These are phyloP conservation scores for Spodoptera littoralis DNA, from an alignment of 2,888 invertebrate species.

Conservation along the genomic window DNA sequence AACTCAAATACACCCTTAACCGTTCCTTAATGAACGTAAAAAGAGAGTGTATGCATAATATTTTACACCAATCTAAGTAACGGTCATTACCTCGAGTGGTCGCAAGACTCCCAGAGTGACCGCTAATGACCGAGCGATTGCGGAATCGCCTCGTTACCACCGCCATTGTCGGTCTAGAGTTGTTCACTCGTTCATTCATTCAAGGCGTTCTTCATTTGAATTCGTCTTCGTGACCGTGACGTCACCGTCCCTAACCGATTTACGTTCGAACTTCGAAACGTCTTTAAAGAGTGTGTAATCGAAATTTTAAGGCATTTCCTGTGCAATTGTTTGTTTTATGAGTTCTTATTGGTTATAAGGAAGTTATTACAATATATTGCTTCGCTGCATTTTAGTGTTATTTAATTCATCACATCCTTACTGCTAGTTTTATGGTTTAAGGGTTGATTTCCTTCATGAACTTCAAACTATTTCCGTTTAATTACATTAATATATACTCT, in stretches of 20 bases:
- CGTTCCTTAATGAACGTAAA: conserved; percentile 31
- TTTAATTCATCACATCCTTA: conserved; percentile 46
- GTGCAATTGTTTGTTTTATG: conserved; percentile 50
- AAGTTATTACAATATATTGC: conserved; percentile 51
- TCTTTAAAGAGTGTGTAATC: conserved; percentile 54
- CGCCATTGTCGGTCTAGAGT: conserved; percentile 69
- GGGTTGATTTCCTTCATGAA: conserved; percentile 11
- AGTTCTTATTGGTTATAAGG: conserved; percentile 47
- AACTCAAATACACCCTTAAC: conserved; percentile 11
- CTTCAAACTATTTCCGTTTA: background rate
- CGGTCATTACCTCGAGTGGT: conserved; percentile 59
- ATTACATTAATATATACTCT: conserved; percentile 7
- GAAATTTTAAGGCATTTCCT: conserved; percentile 59
- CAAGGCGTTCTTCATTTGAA: conserved; percentile 43
- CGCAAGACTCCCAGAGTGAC: conserved; percentile 74
- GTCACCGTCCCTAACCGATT: conserved; percentile 52
- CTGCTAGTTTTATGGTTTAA: conserved; percentile 10
- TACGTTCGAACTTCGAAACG: conserved; percentile 45
- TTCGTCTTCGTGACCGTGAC: conserved; percentile 58
- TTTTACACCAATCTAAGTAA: conserved; percentile 47
- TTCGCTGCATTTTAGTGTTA: conserved; percentile 34
- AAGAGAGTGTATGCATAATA: conserved; percentile 15
- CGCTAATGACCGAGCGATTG: conserved; percentile 77
- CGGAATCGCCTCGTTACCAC: conserved; percentile 79
- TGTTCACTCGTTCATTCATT: conserved; percentile 58